Evolutionary conservation across 1,140 invertebrate genomes (phyloP), one percentile per base, ranked within the genome.

Genomic region (Drepana arcuata): DNA sequence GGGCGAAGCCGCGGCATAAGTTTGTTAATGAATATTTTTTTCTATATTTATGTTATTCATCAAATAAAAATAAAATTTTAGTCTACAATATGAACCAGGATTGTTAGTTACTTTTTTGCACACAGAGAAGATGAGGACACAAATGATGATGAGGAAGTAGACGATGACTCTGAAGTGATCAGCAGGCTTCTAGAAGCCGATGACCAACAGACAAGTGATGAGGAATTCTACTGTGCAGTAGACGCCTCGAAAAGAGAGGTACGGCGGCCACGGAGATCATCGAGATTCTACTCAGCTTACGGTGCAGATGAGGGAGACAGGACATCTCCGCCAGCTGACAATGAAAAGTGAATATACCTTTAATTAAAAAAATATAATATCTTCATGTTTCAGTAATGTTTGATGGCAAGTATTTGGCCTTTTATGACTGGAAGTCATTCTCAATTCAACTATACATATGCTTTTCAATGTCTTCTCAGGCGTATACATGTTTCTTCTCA

Each of bases 151-250:
- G 69, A 73, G 24, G 72, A 77, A 30, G 64, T 77, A 23, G 68
- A 80, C 49, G 74, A 74, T 49, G 72, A 77, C n/a, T 55, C 59
- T 7, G 64, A 70, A 29, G 67, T 79, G 1, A 73, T 73, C 32
- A 71, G 60, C 34, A 73, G 74, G 32, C 40, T 75, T 16, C 36
- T 78, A 11, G 60, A 74, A 28, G 64, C 62, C 3, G 71, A 79
- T 33, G 71, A 60, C 16, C 67, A 77, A n/a, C 31, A 41, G 3
- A 59, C 48, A 13, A 66, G 61, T 41, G 71, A 73, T 39, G 65
- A 69, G 14, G 63, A 69, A 11, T 71, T 60, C 47, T 38, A 44
- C n/a, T 61, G 56, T 11, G 49, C 57, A 2, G 41, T 46, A 6
- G 60, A 36, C 6, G 37, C 38, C 7, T 51, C 49, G 2, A 4